These are phyloP conservation scores for Paedocypris sp. DNA, from an alignment of 2,113 vertebrate species.

Conservation along the genomic window DNA sequence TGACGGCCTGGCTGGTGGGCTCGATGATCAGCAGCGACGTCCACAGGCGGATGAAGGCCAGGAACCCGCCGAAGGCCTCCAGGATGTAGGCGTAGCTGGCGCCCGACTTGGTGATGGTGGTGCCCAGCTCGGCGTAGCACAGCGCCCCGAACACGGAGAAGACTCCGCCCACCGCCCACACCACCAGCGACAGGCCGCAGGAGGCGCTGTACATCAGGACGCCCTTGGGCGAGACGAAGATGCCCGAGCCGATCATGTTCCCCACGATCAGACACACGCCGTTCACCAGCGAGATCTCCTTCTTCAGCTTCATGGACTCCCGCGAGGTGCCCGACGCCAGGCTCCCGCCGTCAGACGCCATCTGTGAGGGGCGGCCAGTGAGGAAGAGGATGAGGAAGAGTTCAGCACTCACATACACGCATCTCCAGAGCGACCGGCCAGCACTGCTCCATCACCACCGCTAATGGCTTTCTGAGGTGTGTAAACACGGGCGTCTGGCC, in stretches of 20 bases:
- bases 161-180: slow-evolving; percentile 78
- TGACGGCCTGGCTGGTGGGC: slow-evolving; percentile 83
- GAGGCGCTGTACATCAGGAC: slow-evolving; percentile 81
- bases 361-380: slow-evolving; percentile 49
- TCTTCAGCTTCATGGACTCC: slow-evolving; percentile 74
- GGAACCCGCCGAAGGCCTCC: slow-evolving; percentile 76
- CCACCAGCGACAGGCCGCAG: slow-evolving; percentile 75
- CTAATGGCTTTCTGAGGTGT: slow-evolving; percentile 56
- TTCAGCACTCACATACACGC: background rate
- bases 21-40: slow-evolving; percentile 86
- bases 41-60: slow-evolving; percentile 83
- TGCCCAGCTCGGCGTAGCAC: slow-evolving; percentile 85
- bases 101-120: slow-evolving; percentile 86
- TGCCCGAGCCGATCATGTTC: slow-evolving; percentile 90
- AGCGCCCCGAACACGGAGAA: slow-evolving; percentile 84
- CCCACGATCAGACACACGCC: slow-evolving; percentile 85
- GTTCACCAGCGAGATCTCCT: slow-evolving; percentile 82
- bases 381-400: slow-evolving; percentile 28
- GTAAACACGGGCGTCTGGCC: too few relatives aligned
- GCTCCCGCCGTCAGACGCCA: slow-evolving; percentile 35
- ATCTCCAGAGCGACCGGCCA: slow-evolving; percentile 12
- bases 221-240: slow-evolving; percentile 87
- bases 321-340: slow-evolving; percentile 5
- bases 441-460: slow-evolving; percentile 50
- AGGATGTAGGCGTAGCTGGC: slow-evolving; percentile 89